phyloP scores from a whole-genome alignment of 1,140 invertebrate species.

The Eriosoma lanigerum region DNA sequence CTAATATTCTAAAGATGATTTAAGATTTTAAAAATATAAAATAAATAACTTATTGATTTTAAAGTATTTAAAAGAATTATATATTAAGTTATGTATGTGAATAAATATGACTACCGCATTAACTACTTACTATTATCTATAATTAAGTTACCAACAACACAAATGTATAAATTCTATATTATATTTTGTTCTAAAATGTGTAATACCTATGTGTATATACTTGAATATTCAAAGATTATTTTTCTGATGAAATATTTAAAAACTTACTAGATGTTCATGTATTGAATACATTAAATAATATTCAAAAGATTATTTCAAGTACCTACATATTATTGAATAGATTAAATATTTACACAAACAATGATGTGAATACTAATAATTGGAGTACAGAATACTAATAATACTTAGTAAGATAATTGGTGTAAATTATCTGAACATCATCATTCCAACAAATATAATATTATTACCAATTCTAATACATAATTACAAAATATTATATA shows the following conservation, averaged over 20 bases:
- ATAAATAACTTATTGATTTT: too few species aligned
- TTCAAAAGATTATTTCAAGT: conserved; percentile 10
- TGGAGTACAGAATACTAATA: too few species aligned
- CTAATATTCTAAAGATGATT: too few species aligned
- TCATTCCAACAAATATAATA: too few species aligned
- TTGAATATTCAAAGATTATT: conserved; percentile 28
- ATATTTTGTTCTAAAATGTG: background rate
- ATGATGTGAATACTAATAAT: conserved; percentile 21
- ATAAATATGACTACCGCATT: too few species aligned
- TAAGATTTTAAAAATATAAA: too few species aligned
- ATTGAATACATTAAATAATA: conserved; percentile 38
- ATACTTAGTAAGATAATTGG: too few species aligned
- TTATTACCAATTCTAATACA: background rate
- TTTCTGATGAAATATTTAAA: conserved; percentile 3
- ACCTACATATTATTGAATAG: background rate
- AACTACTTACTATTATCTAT: conserved; percentile 81
- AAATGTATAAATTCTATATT: conserved; percentile 63
- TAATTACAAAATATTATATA: too few species aligned
- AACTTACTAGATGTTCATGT: conserved; percentile 29
- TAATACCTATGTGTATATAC: background rate
- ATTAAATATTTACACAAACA: conserved; percentile 16
- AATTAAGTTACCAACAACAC: conserved; percentile 82
- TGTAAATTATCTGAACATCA: too few species aligned
- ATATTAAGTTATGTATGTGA: too few species aligned
- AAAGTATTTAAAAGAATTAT: too few species aligned